phyloP scores from a whole-genome alignment of 1,140 invertebrate species.

The Aplysia californica region DNA sequence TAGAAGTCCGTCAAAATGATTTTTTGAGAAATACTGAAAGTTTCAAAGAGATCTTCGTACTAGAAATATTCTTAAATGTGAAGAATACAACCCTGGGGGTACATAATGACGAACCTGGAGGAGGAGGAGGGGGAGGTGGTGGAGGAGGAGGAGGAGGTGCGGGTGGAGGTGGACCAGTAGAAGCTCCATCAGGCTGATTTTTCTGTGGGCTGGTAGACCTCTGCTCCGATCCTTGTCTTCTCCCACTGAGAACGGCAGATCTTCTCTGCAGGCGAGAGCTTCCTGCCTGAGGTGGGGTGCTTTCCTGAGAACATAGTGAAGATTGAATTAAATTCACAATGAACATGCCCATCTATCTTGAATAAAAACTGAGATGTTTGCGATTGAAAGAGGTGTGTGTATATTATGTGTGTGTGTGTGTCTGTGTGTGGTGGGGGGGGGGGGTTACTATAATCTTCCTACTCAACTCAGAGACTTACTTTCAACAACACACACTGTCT shows the following conservation, averaged over 20 bases:
- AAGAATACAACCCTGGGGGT: too few relatives aligned
- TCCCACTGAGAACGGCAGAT: slow-evolving; percentile 9
- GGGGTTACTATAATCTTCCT: background rate
- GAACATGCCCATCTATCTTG: too few relatives aligned
- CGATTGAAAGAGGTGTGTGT: background rate
- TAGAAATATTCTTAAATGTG: too few relatives aligned
- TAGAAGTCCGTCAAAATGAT: too few relatives aligned
- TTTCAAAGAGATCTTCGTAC: too few relatives aligned
- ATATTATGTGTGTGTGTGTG: background rate
- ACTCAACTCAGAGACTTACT: too few relatives aligned
- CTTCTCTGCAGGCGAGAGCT: slow-evolving; percentile 21
- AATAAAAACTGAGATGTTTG: slow-evolving; percentile 13
- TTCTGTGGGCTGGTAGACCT: background rate
- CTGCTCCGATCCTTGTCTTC: background rate
- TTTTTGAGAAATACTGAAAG: too few relatives aligned
- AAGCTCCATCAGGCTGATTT: too few relatives aligned
- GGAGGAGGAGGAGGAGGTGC: slow-evolving; percentile 17
- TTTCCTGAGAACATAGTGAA: slow-evolving; percentile 14
- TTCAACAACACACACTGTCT: too few relatives aligned
- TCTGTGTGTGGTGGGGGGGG: too few relatives aligned
- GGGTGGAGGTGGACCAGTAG: slow-evolving; percentile 20
- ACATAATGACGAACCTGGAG: slow-evolving; percentile 5
- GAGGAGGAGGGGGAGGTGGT: slow-evolving; percentile 46
- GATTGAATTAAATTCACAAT: too few relatives aligned
- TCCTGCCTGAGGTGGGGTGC: background rate